A percentile compares a stretch with the other conserved stretches of the same genome.
Evolutionary conservation across 2,113 vertebrate species (phyloP).

Genomic region (Tetrao urogallus): DNA sequence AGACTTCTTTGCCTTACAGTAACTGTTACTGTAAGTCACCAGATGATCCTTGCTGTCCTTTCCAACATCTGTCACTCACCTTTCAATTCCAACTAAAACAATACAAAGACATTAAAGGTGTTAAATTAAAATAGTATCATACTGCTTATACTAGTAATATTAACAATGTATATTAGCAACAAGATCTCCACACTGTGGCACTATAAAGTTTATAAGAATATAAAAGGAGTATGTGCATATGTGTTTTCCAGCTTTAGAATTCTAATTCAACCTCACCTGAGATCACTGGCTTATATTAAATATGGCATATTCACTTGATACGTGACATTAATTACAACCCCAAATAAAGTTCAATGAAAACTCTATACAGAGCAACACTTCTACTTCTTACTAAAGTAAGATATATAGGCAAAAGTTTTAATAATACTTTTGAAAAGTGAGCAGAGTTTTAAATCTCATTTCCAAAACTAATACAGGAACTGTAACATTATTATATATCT

Average conservation of each 20-base stretch:
- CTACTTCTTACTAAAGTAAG: background rate
- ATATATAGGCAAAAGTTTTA: background rate
- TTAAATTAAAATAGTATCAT: background rate
- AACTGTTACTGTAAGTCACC: background rate
- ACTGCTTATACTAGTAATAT: background rate
- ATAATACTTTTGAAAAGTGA: background rate
- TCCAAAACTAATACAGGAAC: background rate
- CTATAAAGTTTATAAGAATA: background rate
- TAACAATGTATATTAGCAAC: background rate
- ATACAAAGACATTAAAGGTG: background rate
- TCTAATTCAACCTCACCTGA: background rate
- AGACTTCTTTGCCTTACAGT: background rate
- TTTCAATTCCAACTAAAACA: background rate
- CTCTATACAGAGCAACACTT: background rate
- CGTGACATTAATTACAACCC: background rate
- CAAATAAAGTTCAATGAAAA: background rate
- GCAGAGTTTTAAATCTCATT: background rate
- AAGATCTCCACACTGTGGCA: background rate
- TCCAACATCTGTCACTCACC: background rate
- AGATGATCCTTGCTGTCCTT: constrained; percentile 3
- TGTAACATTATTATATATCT: background rate
- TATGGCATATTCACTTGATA: background rate
- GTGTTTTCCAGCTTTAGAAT: background rate
- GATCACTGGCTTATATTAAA: background rate
- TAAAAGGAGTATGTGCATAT: background rate